A percentile compares a stretch with the other conserved stretches of the same genome.
Evolutionary conservation across 2,888 invertebrate genomes (phyloP).

Genomic region (Drepana falcataria): DNA sequence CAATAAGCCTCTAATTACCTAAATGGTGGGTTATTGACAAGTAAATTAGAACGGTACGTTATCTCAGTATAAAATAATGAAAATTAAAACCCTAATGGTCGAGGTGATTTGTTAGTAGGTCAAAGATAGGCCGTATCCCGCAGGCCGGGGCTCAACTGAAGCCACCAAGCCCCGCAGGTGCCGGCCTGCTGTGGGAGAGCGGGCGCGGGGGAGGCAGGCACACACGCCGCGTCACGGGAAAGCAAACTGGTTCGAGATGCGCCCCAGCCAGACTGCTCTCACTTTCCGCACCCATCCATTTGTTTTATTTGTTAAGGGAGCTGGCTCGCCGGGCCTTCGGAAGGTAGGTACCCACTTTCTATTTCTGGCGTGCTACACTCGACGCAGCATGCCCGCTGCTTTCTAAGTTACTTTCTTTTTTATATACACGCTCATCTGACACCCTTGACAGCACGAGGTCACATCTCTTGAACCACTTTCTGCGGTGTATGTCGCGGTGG

Average conservation of each 20-base stretch:
- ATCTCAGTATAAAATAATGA: slow-evolving; percentile 25
- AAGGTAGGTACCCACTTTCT: slow-evolving; percentile 61
- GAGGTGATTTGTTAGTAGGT: slow-evolving; percentile 61
- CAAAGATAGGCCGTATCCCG: slow-evolving; percentile 43
- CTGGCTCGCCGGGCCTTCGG: slow-evolving; percentile 52
- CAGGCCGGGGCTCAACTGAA: slow-evolving; percentile 5
- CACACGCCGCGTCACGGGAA: slow-evolving; percentile 27
- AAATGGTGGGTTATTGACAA: slow-evolving; percentile 18
- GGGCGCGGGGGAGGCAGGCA: slow-evolving; percentile 18
- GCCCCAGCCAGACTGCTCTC: slow-evolving; percentile 62
- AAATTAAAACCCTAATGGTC: slow-evolving; percentile 38
- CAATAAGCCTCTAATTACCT: no score
- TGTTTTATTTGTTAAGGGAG: slow-evolving; percentile 74
- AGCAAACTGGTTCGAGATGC: slow-evolving; percentile 54
- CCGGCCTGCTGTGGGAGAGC: slow-evolving; percentile 5
- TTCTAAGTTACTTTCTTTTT: slow-evolving; percentile 77
- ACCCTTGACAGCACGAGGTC: slow-evolving; percentile 39
- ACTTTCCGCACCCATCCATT: slow-evolving; percentile 67
- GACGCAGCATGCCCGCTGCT: slow-evolving; percentile 58
- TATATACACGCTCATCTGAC: slow-evolving; percentile 33
- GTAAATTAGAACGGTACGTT: slow-evolving; percentile 30
- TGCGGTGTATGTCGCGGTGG: slow-evolving; percentile 30
- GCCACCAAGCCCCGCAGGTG: slow-evolving; percentile 33
- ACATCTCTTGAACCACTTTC: slow-evolving; percentile 41
- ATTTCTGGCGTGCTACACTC: slow-evolving; percentile 70